These are phyloP conservation scores for Prunella fulvescens DNA, from an alignment of 2,113 vertebrate species.

Conservation along the genomic window DNA sequence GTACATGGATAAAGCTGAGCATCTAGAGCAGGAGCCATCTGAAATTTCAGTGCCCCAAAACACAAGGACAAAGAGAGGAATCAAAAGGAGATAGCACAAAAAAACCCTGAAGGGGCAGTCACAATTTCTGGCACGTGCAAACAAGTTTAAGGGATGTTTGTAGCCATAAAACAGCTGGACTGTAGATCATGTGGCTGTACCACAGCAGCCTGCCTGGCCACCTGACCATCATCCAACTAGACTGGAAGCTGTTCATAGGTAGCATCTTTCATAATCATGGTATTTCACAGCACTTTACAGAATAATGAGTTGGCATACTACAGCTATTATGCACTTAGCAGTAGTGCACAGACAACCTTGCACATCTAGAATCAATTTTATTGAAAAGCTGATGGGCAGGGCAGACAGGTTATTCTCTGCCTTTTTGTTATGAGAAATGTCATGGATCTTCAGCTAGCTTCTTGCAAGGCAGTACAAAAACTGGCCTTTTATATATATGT, in stretches of 20 bases:
- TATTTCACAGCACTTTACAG: conserved; percentile 36
- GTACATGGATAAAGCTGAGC: not conserved
- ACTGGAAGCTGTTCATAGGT: conserved; percentile 17
- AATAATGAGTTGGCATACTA: conserved; percentile 28
- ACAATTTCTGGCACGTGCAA: not conserved
- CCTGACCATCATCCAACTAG: not conserved
- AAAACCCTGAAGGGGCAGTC: not conserved
- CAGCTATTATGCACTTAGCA: conserved; percentile 40
- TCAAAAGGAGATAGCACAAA: not conserved
- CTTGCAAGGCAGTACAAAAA: not conserved
- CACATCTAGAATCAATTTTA: conserved; percentile 6
- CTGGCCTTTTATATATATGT: not conserved
- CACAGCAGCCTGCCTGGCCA: not conserved
- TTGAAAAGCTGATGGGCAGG: not conserved
- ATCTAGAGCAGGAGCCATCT: not conserved
- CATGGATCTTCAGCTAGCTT: not conserved
- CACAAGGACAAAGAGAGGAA: not conserved
- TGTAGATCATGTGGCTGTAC: not conserved
- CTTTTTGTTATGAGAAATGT: conserved; percentile 22
- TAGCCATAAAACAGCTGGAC: conserved; percentile 19
- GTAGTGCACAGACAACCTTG: not conserved
- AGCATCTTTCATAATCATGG: not conserved
- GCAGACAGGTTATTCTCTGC: not conserved
- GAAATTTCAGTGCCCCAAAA: conserved; percentile 14
- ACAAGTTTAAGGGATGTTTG: not conserved